These are phyloP conservation scores for Tachystola acroxantha DNA, from an alignment of 2,888 invertebrate genomes.

Conservation along the genomic window DNA sequence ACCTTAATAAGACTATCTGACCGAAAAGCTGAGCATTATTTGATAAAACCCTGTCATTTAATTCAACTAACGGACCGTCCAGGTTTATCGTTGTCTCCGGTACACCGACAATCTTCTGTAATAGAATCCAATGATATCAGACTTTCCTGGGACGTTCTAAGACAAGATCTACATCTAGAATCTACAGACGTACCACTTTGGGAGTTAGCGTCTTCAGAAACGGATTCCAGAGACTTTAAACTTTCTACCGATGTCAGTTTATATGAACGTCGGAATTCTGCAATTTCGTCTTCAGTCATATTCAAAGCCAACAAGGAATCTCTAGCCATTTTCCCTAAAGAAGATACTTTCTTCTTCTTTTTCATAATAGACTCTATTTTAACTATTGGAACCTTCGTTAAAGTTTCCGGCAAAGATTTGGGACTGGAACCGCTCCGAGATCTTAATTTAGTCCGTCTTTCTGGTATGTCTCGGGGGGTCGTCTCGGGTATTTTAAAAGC, in stretches of 20 bases:
- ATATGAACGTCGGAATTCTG: conserved; percentile 60
- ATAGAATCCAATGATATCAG: conserved; percentile 68
- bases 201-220: conserved; percentile 66
- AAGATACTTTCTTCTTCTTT: conserved; percentile 64
- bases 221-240: conserved; percentile 60
- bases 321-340: conserved; percentile 65
- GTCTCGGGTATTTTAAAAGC: conserved; percentile 63
- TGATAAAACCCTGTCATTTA: too few relatives aligned
- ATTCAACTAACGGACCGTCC: conserved; percentile 48
- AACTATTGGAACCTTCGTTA: conserved; percentile 52
- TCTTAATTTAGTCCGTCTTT: conserved; percentile 46
- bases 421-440: conserved; percentile 63
- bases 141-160: conserved; percentile 65
- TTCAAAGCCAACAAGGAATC: conserved; percentile 67
- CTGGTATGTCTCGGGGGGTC: conserved; percentile 63
- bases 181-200: conserved; percentile 65
- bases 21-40: too few relatives aligned
- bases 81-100: conserved; percentile 35
- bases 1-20: too few relatives aligned
- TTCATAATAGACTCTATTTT: conserved; percentile 54
- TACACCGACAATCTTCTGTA: conserved; percentile 60
- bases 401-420: conserved; percentile 64
- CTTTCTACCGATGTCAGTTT: conserved; percentile 68
- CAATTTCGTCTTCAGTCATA: conserved; percentile 69
- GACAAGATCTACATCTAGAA: conserved; percentile 56